Percentiles rank a stretch among this genome's conserved stretches.
Evolutionary conservation across 1,140 invertebrate genomes (phyloP).

Genomic region (Eubasilissa regina): DNA sequence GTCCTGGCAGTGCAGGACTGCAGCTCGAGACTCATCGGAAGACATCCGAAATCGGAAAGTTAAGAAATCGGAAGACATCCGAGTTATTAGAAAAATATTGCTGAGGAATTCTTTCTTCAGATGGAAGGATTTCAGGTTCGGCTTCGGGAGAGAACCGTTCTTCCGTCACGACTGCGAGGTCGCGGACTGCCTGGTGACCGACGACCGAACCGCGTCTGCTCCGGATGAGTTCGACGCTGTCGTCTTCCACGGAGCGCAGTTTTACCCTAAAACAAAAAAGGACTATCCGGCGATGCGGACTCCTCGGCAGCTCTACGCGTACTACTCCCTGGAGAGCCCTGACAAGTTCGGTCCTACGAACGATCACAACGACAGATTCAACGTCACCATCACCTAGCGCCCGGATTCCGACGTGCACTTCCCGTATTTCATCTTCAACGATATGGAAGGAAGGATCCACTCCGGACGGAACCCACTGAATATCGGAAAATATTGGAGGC

Average conservation of each 20-base stretch:
- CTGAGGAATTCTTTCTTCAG: slow-evolving; percentile 45
- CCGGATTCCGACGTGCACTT: slow-evolving; percentile 76
- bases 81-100: slow-evolving; percentile 23
- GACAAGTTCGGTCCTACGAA: slow-evolving; percentile 61
- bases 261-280: slow-evolving; percentile 58
- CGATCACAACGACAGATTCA: slow-evolving; percentile 66
- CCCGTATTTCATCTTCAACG: slow-evolving; percentile 73
- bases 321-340: slow-evolving; percentile 58
- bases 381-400: slow-evolving; percentile 76
- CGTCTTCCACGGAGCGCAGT: slow-evolving; percentile 63
- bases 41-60: too few species aligned
- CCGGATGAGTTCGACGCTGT: slow-evolving; percentile 65
- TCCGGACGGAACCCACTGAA: slow-evolving; percentile 42
- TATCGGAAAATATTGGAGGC: slow-evolving; percentile 53
- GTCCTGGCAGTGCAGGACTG: too few species aligned
- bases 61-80: neutral
- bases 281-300: slow-evolving; percentile 47
- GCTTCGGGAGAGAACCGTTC: slow-evolving; percentile 25
- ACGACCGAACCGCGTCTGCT: neutral
- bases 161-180: slow-evolving; percentile 4
- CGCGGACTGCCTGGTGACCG: slow-evolving; percentile 36
- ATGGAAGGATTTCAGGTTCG: slow-evolving; percentile 20
- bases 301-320: slow-evolving; percentile 57
- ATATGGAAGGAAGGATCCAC: slow-evolving; percentile 53
- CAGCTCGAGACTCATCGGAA: too few species aligned